phyloP scores from a whole-genome alignment of 2,113 vertebrate genomes.

The Ammodytes marinus region DNA sequence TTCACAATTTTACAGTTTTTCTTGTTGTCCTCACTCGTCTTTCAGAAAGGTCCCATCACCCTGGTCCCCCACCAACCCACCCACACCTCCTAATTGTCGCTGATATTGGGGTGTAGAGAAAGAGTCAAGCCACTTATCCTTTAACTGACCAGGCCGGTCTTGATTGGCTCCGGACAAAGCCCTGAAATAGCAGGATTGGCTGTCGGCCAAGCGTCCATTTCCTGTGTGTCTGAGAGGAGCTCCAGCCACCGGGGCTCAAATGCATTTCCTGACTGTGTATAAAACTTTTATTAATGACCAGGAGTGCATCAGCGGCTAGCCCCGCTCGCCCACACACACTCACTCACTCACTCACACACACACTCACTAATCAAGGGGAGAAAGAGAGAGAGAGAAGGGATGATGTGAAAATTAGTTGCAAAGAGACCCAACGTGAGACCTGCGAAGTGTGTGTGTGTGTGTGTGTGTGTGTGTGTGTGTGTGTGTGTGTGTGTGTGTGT shows the following conservation, averaged over 20 bases:
- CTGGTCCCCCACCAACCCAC: constrained; percentile 10
- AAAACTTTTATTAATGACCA: constrained; percentile 90
- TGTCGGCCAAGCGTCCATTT: constrained; percentile 86
- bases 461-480: constrained; percentile 24
- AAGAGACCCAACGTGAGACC: constrained; percentile 47
- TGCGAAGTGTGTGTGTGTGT: constrained; percentile 31
- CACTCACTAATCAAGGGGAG: constrained; percentile 48
- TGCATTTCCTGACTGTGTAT: constrained; percentile 89
- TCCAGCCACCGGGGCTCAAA: constrained; percentile 84
- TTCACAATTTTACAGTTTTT: background rate
- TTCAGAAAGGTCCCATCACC: background rate
- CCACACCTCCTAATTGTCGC: constrained; percentile 68
- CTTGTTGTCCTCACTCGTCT: background rate
- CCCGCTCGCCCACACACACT: constrained; percentile 56
- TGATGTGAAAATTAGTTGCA: constrained; percentile 60
- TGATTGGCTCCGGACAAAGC: constrained; percentile 83
- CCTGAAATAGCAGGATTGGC: constrained; percentile 86
- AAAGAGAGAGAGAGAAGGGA: constrained; percentile 7
- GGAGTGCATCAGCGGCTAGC: constrained; percentile 85
- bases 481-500: no score
- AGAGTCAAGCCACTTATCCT: constrained; percentile 78
- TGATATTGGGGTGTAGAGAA: constrained; percentile 76
- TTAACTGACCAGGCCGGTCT: constrained; percentile 78
- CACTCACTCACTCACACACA: constrained; percentile 64
- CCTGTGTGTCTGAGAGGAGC: constrained; percentile 87